Base-by-base conservation (phyloP, 2,113 vertebrate species). In the Hemiscyllium ocellatum region DNA sequence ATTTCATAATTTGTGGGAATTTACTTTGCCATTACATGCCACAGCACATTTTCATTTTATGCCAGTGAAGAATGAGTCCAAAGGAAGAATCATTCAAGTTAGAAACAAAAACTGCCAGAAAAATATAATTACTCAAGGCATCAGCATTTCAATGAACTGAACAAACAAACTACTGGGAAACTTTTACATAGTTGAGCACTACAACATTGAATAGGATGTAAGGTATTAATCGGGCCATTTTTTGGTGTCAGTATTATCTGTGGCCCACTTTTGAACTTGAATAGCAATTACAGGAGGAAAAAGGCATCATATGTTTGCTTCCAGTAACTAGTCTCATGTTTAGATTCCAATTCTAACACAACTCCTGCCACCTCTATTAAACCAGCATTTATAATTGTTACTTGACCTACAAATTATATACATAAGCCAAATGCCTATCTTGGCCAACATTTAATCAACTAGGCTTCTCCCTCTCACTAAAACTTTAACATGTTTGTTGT, bases 121-220 rank as follows among this genome's bases (percentile, higher is more conserved):
- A 93, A 68, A 37, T 66, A 66, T 66, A 93, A 93, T 93, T 91
- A 65, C 56, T 91, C 87, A 91, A 33, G 87, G 7, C 20, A 91
- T n/a, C 87, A 91, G 87, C 87, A 65, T 93, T 93, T 93, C 17
- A 66, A 4, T n/a, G 37, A 93, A 68, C 66, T 93, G 89, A 93
- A 22, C 89, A 93, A 42, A 2, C 89, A 93, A 68, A 8, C 89
- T 93, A n/a, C 33, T 20, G 17, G 61, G 89, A 93, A 93, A 61
- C n/a, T 19, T 93, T 93, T 66, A 47, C 13, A 93, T 20, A 37
- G 19, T 93, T 61, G 37, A 37, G 61, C 29, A 66, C 37, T 22
- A n/a, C 89, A 61, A 15, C 50, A 93, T 37, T 37, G 66, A 68
- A 10, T 66, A 22, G n/a, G 89, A 37, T 47, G 29, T 2, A 66